Evolutionary conservation across 2,888 invertebrate species (phyloP), one percentile per base, ranked within the genome.

Genomic region (Hypomecis punctinalis): DNA sequence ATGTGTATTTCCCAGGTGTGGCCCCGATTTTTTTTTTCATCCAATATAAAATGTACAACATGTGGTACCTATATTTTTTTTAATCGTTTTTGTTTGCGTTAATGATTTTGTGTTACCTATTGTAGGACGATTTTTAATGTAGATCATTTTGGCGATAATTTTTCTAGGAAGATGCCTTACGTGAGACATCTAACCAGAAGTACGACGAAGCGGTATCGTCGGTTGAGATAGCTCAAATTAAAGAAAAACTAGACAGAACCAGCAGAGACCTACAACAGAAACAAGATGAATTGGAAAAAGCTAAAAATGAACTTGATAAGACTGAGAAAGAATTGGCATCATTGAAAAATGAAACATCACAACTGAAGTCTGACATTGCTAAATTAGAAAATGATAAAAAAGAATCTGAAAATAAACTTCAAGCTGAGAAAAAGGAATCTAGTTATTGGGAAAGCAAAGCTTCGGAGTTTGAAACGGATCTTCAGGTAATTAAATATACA

Each of bases 401-500:
- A 71, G 95, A 96, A 74, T 86, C 94, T 42, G 95, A 96, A 75
- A 94, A 91, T 51, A 95, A 95, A 72, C 89, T 94, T 66, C 94
- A 94, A 83, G 88, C 91, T 40, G 94, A 94, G 72, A 94, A 93
- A 76, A 95, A 95, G 75, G 95, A 96, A 71, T 94, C 94, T 35
- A 89, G 93, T 51, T 95, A 95, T 67, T 94, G 95, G 86, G 95
- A 96, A 79, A 94, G 93, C 51, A 96, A 95, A 81, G 88, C 94
- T 9, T 89, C 93, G 0, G 95, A 95, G 74, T 80, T 95, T 45
- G 95, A 95, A 73, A 91, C 89, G 47, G 95, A 95, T 75, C 78
- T 95, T 54, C 93, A 94, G 86, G 94, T 93, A 23, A 23, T 23
- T 23, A 23, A 23, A 23, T 1, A 23, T 23, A 23, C 23, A 23